Evolutionary conservation across 2,113 vertebrate genomes (phyloP), one percentile per base, ranked within the genome.

Genomic region (Protomyctophum bolini): DNA sequence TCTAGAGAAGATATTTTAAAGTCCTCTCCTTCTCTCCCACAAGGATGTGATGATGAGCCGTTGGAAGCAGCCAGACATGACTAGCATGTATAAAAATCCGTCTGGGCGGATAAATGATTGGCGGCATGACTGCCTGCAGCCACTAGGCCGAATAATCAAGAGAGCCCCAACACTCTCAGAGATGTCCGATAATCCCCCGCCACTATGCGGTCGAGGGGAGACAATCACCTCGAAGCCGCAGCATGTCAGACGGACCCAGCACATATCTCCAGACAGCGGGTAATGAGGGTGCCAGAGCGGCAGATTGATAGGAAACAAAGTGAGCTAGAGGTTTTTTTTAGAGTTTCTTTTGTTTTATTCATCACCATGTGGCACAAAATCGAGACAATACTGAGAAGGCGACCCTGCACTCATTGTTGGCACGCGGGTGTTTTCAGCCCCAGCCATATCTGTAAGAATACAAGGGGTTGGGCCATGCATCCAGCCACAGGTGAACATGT

Each of bases 1-100:
- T 7, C 33, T 41, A 3, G 33, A 41, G 33, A 6, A 41, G 33
- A 41, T 41, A 1, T 41, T 21, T 21, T 21, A 21, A 41, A 41
- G 1, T 9, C 41, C 33, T 21, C 14, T 12, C 54, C 54, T 11
- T 7, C 55, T 9, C 55, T 9, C n/a, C 55, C 55, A 6, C 14
- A 14, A 57, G 14, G 55, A 57, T 15, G 14, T 14, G n/a, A 60
- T 45, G 9, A 41, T 11, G 11, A 6, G 11, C 10, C 4, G 10
- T 8, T 29, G 33, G 45, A 29, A 49, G 47, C 2, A 14, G 54
- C 69, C 54, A 58, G 67, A 48, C 50, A 7, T 33, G 63, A 80
- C 59, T 83, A 79, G 77, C 77, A 66, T 81, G 64, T 75, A 21
- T 61, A 81, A 88, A 88, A 87, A 83, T 76, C 75, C 45, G 8